These are phyloP conservation scores for Trogon surrucura DNA, from an alignment of 2,113 vertebrate species.

Conservation along the genomic window DNA sequence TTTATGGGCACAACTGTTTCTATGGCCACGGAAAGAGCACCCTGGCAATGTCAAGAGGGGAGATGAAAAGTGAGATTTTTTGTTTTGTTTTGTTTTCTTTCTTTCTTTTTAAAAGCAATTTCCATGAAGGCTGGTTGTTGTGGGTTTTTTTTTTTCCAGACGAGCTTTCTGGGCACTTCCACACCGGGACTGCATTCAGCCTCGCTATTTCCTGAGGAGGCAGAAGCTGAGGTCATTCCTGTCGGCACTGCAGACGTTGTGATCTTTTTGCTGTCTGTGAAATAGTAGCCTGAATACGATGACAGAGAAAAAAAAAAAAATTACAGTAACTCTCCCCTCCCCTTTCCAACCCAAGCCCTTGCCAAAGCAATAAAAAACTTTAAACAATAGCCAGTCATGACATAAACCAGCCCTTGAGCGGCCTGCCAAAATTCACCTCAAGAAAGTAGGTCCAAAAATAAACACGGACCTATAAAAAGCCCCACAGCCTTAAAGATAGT, in stretches of 20 bases:
- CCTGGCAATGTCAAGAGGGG: neutral
- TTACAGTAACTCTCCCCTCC: neutral
- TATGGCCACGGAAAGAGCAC: neutral
- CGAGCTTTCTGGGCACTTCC: neutral
- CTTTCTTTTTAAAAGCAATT: neutral
- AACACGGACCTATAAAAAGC: conserved; percentile 62
- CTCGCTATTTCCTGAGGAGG: neutral
- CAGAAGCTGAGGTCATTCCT: neutral
- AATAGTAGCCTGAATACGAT: neutral
- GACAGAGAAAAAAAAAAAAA: neutral
- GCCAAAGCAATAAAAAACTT: conserved; percentile 51
- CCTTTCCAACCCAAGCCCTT: neutral
- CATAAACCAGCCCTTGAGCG: conserved; percentile 19
- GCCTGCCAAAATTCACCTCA: conserved; percentile 56
- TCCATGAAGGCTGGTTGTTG: neutral
- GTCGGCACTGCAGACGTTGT: neutral
- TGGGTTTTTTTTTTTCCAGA: neutral
- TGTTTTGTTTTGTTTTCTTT: too few species aligned
- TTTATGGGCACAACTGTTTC: neutral
- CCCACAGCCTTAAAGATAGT: conserved; percentile 13
- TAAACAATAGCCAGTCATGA: conserved; percentile 57
- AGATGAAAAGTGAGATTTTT: neutral
- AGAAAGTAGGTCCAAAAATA: conserved; percentile 56
- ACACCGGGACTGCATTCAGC: neutral
- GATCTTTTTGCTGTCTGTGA: neutral